Base-by-base conservation (phyloP, 2,797 vertebrate genomes). In the Spheniscus humboldti region DNA sequence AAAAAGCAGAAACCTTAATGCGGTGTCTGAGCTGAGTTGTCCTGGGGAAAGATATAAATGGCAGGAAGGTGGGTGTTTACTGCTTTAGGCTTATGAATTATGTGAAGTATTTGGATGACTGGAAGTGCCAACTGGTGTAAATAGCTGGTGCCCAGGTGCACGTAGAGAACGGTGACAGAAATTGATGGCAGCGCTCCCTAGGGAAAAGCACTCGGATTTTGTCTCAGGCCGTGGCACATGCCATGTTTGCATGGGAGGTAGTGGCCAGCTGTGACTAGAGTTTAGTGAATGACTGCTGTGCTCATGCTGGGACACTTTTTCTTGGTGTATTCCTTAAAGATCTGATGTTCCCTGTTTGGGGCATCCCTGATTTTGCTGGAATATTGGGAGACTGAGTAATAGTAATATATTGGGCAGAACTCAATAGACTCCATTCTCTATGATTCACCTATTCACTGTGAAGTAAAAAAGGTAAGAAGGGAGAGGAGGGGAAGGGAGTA, bases 1-100 rank as follows among this genome's bases (percentile, higher is more conserved):
- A 96, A 97, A 97, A 97, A 94, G 96, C 96, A 97, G 95, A 97
- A 97, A 91, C 88, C 88, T 96, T 94, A 80, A 87, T 77, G 76
- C 92, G 72, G 83, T 92, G 78, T 91, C 88, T 64, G 41, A 90
- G 78, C 89, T 28, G 68, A 84, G 82, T 75, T 94, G 91, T 96
- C 95, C 77, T 60, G 93, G 92, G 93, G 88, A 94, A 96, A 96
- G 77, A 92, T 64, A 94, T 67, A 96, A 94, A 82, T 93, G 88
- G 64, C 69, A 81, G 76, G 66, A 96, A 94, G 95, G 93, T 97
- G 86, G 90, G 71, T 94, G 88, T 83, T 92, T 59, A 60, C 88
- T 95, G 88, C 92, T 96, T 74, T 71, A 94, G 94, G 93, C 68
- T 91, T 83, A 43, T 87, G 57, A 95, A 95, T 97, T 96, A 92